Conservation (phyloP, 2,888 invertebrate genomes). For the Agriopis aurantiaria region DNA sequence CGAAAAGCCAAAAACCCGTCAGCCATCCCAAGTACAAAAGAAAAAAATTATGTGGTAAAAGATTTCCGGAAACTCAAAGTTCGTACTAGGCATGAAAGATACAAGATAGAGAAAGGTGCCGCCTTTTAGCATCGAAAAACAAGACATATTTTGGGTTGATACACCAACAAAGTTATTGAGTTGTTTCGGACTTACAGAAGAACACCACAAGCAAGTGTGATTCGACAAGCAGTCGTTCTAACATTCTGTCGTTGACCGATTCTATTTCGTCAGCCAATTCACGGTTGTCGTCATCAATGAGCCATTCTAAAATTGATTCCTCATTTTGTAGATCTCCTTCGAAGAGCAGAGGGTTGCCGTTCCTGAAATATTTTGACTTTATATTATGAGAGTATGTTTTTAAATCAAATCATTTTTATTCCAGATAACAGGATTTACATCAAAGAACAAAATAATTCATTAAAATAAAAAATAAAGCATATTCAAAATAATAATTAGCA, state of each 20-base stretch:
- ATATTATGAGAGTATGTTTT: neutral
- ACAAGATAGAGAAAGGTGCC: neutral
- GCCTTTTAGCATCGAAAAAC: neutral
- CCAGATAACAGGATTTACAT: no score
- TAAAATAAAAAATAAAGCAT: no score
- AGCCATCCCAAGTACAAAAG: no score
- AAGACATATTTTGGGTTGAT: neutral
- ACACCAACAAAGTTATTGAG: neutral
- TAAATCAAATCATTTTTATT: neutral
- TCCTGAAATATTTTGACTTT: conserved; percentile 81
- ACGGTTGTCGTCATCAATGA: conserved; percentile 96
- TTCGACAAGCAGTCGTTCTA: conserved; percentile 93
- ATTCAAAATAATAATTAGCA: no score
- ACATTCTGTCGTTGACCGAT: conserved; percentile 96
- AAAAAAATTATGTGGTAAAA: no score
- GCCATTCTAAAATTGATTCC: conserved; percentile 96
- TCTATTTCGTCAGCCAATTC: conserved; percentile 98
- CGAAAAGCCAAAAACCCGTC: no score
- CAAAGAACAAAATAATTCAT: no score
- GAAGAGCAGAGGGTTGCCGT: conserved; percentile 95
- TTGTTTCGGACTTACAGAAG: conserved; percentile 90
- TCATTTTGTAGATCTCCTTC: conserved; percentile 97
- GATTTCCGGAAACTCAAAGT: no score
- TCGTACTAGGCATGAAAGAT: neutral
- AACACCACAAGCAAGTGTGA: conserved; percentile 96